These are phyloP conservation scores for Agapornis roseicollis DNA, from an alignment of 2,113 vertebrate species.

Conservation along the genomic window DNA sequence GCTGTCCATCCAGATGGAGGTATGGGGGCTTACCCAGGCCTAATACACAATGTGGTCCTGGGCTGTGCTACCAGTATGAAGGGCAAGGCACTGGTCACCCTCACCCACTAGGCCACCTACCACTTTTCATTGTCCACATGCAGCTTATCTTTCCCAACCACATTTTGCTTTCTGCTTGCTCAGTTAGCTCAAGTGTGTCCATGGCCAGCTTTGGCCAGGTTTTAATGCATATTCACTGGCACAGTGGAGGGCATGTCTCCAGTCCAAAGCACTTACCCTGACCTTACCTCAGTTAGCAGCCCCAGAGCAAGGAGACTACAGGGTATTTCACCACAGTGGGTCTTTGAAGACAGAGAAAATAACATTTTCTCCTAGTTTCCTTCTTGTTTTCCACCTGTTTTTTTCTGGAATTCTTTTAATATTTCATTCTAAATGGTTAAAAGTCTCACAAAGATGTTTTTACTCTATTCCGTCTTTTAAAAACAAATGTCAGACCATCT, in stretches of 20 bases:
- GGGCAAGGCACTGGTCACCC: neutral
- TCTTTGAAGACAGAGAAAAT: neutral
- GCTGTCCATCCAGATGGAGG: neutral
- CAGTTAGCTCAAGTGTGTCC: neutral
- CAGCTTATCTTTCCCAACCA: slow-evolving; percentile 16
- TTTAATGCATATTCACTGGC: neutral
- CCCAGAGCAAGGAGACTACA: neutral
- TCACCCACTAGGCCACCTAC: neutral
- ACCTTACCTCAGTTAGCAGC: neutral
- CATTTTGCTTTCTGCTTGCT: slow-evolving; percentile 17
- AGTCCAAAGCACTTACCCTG: neutral
- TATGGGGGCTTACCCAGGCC: neutral
- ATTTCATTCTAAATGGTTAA: neutral
- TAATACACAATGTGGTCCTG: neutral
- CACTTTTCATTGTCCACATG: neutral
- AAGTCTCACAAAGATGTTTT: neutral
- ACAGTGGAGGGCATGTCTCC: neutral
- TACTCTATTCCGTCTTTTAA: neutral
- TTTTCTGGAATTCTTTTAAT: neutral
- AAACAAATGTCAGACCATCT: neutral
- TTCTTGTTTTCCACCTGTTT: neutral
- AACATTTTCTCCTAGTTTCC: neutral
- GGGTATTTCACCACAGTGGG: neutral
- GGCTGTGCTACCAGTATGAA: neutral
- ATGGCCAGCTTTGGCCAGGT: neutral